Evolutionary conservation across 92 coral and sea anemone genomes (phyloP), one percentile per base, ranked within the genome.

Genomic region (Porites cylindrica): DNA sequence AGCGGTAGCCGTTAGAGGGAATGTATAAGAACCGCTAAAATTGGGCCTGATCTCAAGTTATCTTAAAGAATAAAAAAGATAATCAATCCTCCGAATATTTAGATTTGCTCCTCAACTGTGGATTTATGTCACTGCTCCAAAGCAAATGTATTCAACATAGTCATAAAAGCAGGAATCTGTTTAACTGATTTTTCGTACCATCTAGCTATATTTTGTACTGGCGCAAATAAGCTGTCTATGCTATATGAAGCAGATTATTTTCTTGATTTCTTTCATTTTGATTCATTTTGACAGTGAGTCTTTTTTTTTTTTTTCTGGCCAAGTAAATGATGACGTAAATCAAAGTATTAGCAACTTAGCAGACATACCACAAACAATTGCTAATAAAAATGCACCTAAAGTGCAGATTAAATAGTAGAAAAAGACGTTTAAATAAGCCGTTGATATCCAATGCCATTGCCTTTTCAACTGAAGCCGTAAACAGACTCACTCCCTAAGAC

Each of bases 101-200:
- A 29, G 32, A 29, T 29, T 29, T 2, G 32, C 3, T 29, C 32
- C 32, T 29, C 32, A 29, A 29, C 32, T 29, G 32, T 0, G 32
- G 32, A 29, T 29, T 29, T 29, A 29, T 29, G 32, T 29, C 32
- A 29, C 32, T 29, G 32, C 32, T 29, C 32, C 32, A 29, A 29
- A 29, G 32, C 90, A 51, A 92, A 92, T 72, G 80, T 77, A 47
- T 92, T 84, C 72, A 82, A 86, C 32, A 92, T 89, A 81, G 86
- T 70, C 51, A 70, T 74, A 47, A 90, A 75, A 52, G 78, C 95
- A 18, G 95, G 95, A 11, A 82, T 90, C 50, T 90, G 91, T 70
- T 70, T 92, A 63, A 91, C 88, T 52, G 95, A 85, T 74, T 79
- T 89, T 29, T 84, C 94, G 8, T 92, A 89, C 70, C 92, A 89